Evolutionary conservation across 64 coral and sea anemone genomes (phyloP).

Genomic region (Porites lutea): DNA sequence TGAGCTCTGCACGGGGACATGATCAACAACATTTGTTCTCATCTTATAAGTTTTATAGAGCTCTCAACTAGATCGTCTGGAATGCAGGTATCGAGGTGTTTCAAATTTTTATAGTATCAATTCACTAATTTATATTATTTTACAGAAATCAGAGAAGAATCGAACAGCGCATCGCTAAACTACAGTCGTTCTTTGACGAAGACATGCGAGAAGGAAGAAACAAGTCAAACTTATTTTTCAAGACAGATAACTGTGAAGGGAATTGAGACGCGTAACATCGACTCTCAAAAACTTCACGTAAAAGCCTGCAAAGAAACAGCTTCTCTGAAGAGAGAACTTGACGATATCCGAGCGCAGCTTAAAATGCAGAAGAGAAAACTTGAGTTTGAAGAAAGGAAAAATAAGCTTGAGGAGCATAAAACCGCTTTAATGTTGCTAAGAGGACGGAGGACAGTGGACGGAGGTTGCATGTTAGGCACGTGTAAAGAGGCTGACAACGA

Average conservation of each 20-base stretch:
- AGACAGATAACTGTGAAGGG: not conserved
- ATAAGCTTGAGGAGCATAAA: conserved; percentile 27
- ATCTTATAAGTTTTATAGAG: too few species aligned
- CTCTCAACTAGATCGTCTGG: too few species aligned
- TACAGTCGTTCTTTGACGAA: not conserved
- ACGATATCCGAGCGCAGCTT: conserved; percentile 31
- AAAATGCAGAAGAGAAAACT: conserved; percentile 23
- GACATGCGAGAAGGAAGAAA: not conserved
- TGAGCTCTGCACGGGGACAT: too few species aligned
- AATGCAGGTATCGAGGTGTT: too few species aligned
- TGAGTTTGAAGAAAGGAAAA: conserved; percentile 36
- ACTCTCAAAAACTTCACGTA: conserved; percentile 31
- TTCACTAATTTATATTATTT: not conserved
- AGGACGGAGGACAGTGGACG: conserved; percentile 11
- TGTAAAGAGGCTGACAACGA: not conserved
- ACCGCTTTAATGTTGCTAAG: conserved; percentile 25
- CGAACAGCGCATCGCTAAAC: not conserved
- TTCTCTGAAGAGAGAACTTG: conserved; percentile 13
- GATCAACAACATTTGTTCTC: too few species aligned
- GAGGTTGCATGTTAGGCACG: not conserved
- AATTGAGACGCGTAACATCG: not conserved
- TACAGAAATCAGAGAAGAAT: conserved; percentile 33
- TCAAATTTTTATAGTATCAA: too few species aligned
- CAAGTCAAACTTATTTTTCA: not conserved
- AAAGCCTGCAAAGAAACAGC: conserved; percentile 32